These are phyloP conservation scores for Sandelia bainsii DNA, from an alignment of 2,797 vertebrate species.

Conservation along the genomic window DNA sequence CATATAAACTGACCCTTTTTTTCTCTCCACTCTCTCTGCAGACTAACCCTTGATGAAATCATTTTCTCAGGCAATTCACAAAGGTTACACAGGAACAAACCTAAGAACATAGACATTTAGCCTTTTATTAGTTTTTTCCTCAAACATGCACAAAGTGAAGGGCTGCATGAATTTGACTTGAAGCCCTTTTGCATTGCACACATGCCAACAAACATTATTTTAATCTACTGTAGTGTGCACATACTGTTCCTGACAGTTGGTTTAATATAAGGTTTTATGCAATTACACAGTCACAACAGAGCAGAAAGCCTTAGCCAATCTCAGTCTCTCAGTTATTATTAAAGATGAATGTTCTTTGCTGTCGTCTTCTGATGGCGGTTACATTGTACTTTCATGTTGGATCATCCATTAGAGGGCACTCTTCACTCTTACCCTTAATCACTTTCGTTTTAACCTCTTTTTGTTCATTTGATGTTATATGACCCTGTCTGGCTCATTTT, in stretches of 20 bases:
- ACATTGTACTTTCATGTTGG: slow-evolving; percentile 17
- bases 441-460: slow-evolving; percentile 2
- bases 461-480: slow-evolving; percentile 21
- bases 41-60: slow-evolving; percentile 66
- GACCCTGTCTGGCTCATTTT: slow-evolving; percentile 15
- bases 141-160: slow-evolving; percentile 22
- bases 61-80: slow-evolving; percentile 50
- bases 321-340: slow-evolving; percentile 35
- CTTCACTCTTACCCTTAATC: slow-evolving; percentile 52
- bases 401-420: slow-evolving; percentile 65
- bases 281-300: slow-evolving; percentile 42
- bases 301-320: slow-evolving; percentile 17
- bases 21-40: slow-evolving; percentile 39
- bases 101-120: slow-evolving; percentile 34
- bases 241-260: slow-evolving; percentile 36
- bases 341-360: slow-evolving; percentile 20
- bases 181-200: slow-evolving; percentile 20
- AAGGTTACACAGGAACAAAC: slow-evolving; percentile 60
- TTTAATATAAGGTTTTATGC: slow-evolving; percentile 37
- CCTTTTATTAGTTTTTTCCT: slow-evolving; percentile 12
- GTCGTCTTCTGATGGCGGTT: slow-evolving; percentile 38
- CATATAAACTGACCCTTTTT: slow-evolving; percentile 51
- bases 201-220: slow-evolving; percentile 30
- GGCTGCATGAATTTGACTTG: not conserved
- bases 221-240: slow-evolving; percentile 16